Percentiles rank a stretch among this genome's conserved stretches.
Conservation (phyloP, 2,888 invertebrate genomes). For the Ennomos quercinarius region DNA sequence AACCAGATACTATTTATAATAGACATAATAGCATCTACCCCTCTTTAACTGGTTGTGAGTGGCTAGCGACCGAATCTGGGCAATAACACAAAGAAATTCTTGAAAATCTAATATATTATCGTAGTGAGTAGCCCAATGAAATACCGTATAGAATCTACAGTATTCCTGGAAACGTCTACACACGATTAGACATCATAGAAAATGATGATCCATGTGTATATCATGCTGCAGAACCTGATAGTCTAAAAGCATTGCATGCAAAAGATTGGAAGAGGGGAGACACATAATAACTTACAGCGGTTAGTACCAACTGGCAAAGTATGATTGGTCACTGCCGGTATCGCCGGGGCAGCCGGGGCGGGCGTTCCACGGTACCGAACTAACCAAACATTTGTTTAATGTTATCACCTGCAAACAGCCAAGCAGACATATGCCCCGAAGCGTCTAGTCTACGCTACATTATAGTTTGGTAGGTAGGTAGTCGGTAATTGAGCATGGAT, state of each 20-base stretch:
- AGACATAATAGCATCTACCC: no score
- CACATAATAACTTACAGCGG: slow-evolving; percentile 67
- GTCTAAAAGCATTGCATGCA: slow-evolving; percentile 9
- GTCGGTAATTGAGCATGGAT: slow-evolving; percentile 7
- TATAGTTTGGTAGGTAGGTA: slow-evolving; percentile 33
- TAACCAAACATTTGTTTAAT: slow-evolving; percentile 84
- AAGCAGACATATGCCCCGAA: slow-evolving; percentile 77
- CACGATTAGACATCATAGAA: neutral
- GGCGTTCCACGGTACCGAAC: slow-evolving; percentile 79
- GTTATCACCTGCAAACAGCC: slow-evolving; percentile 83
- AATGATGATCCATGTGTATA: neutral
- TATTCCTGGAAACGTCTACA: no score
- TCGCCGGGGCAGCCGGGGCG: slow-evolving; percentile 48
- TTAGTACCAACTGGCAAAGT: slow-evolving; percentile 63
- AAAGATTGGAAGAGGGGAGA: slow-evolving; percentile 24
- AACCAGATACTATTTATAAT: no score
- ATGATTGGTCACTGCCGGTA: slow-evolving; percentile 52
- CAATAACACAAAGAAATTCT: no score
- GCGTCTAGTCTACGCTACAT: slow-evolving; percentile 62
- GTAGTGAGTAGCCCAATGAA: no score
- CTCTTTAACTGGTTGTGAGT: no score
- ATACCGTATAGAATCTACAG: no score
- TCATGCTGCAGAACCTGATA: neutral
- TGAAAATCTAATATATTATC: no score
- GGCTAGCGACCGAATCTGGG: no score